A percentile compares a stretch with the other conserved stretches of the same genome.
Conservation (phyloP, 2,113 vertebrate genomes). For the Nothobranchius furzeri region DNA sequence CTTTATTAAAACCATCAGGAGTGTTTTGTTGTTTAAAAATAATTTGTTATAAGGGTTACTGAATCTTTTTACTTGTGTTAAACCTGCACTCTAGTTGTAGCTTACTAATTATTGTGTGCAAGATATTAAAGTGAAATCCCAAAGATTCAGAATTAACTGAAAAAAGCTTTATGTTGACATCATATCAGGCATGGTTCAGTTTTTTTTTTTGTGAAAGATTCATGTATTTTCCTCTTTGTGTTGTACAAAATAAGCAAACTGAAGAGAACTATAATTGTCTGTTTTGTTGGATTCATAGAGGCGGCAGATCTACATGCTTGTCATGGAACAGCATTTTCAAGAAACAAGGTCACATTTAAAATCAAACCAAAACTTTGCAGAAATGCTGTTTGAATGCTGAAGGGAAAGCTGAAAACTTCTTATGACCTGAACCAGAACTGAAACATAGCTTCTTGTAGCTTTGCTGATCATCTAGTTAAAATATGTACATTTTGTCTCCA, state of each 20-base stretch:
- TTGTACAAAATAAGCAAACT: conserved; percentile 22
- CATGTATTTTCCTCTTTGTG: background rate
- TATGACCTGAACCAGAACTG: too few species aligned
- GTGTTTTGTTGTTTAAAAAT: conserved; percentile 23
- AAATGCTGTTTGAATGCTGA: too few species aligned
- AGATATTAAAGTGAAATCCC: conserved; percentile 6
- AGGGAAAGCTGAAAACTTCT: too few species aligned
- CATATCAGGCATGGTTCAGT: background rate
- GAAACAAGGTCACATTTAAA: too few species aligned
- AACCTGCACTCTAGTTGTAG: conserved; percentile 15
- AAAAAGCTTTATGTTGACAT: background rate
- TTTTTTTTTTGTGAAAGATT: background rate
- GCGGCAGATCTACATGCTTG: too few species aligned
- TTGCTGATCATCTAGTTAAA: too few species aligned
- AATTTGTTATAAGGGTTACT: conserved; percentile 21
- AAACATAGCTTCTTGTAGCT: too few species aligned
- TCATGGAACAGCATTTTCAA: too few species aligned
- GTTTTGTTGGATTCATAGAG: background rate
- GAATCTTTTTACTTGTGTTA: conserved; percentile 6
- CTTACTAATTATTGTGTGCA: background rate
- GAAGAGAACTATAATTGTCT: conserved; percentile 24
- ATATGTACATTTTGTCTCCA: too few species aligned
- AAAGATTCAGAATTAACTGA: background rate
- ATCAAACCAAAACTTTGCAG: too few species aligned
- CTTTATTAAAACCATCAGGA: conserved; percentile 10